Conservation (phyloP, 2,888 invertebrate genomes). For the Cabera pusaria region DNA sequence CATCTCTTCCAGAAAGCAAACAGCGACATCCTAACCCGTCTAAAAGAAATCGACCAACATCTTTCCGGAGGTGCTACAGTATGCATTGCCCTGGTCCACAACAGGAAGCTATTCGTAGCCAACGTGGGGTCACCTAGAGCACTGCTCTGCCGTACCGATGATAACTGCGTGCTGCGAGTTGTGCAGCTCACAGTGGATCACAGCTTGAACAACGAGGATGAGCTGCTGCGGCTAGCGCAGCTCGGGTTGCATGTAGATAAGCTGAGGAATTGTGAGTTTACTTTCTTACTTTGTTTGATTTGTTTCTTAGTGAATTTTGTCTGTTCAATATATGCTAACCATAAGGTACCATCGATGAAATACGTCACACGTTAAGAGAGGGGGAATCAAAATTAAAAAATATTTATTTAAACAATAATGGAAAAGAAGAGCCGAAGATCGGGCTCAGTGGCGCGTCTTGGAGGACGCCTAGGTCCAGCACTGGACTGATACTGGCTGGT, state of each 20-base stretch:
- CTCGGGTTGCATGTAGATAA: constrained; percentile 89
- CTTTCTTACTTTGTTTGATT: too few relatives aligned
- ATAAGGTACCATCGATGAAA: too few relatives aligned
- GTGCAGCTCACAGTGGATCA: constrained; percentile 92
- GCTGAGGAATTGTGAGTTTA: constrained; percentile 84
- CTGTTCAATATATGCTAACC: too few relatives aligned
- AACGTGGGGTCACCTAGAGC: constrained; percentile 94
- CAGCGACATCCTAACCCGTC: constrained; percentile 79
- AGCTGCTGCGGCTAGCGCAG: constrained; percentile 89
- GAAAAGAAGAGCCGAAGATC: too few relatives aligned
- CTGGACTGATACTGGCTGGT: too few relatives aligned
- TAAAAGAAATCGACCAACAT: constrained; percentile 90
- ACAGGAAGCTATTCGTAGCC: constrained; percentile 91
- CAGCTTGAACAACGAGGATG: constrained; percentile 92
- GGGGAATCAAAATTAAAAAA: too few relatives aligned
- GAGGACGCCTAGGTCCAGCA: too few relatives aligned
- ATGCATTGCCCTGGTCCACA: constrained; percentile 90
- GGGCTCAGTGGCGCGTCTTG: too few relatives aligned
- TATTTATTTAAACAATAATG: too few relatives aligned
- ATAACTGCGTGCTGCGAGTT: constrained; percentile 19
- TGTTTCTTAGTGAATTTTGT: too few relatives aligned
- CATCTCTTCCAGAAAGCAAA: constrained; percentile 76
- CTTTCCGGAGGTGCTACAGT: constrained; percentile 93
- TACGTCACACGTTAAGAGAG: too few relatives aligned
- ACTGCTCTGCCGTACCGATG: constrained; percentile 84